These are phyloP conservation scores for Chrysochloris asiatica DNA, from an alignment of 2,113 vertebrate genomes.

Conservation along the genomic window DNA sequence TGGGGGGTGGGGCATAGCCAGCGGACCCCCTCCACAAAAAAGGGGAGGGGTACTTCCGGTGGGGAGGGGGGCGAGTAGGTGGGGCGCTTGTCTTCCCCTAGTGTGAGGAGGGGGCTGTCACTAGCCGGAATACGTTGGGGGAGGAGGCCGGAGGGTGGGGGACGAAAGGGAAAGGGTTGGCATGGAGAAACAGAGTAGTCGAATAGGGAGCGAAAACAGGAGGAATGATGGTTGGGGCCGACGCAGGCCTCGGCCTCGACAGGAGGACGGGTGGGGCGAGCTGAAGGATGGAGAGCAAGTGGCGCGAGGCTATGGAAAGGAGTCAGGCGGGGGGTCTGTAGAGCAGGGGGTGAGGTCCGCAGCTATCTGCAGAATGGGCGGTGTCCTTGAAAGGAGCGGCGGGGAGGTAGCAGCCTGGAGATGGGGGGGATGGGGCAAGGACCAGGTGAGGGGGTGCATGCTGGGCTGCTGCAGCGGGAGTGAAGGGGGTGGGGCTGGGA, in stretches of 20 bases:
- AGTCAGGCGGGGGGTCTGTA: not conserved
- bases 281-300: not conserved
- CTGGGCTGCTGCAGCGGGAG: not conserved
- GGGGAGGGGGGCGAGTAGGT: slow-evolving; percentile 69
- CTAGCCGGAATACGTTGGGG: not conserved
- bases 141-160: not conserved
- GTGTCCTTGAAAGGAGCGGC: slow-evolving; percentile 64
- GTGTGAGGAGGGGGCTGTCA: not conserved
- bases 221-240: slow-evolving; percentile 5
- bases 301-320: not conserved
- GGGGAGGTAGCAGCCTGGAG: not conserved
- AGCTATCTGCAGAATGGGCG: slow-evolving; percentile 4
- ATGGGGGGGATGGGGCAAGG: slow-evolving; percentile 8
- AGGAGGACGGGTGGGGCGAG: not conserved
- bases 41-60: slow-evolving; percentile 74
- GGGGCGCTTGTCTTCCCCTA: not conserved
- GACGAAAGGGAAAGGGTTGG: not conserved
- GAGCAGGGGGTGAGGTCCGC: not conserved
- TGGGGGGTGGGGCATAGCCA: slow-evolving; percentile 70
- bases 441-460: slow-evolving; percentile 32
- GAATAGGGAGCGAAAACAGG: not conserved
- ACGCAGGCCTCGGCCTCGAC: slow-evolving; percentile 25
- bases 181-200: not conserved
- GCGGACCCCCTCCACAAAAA: slow-evolving; percentile 44
- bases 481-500: not conserved